Base-by-base conservation (phyloP, 2,113 vertebrate species). In the Tursiops truncatus region DNA sequence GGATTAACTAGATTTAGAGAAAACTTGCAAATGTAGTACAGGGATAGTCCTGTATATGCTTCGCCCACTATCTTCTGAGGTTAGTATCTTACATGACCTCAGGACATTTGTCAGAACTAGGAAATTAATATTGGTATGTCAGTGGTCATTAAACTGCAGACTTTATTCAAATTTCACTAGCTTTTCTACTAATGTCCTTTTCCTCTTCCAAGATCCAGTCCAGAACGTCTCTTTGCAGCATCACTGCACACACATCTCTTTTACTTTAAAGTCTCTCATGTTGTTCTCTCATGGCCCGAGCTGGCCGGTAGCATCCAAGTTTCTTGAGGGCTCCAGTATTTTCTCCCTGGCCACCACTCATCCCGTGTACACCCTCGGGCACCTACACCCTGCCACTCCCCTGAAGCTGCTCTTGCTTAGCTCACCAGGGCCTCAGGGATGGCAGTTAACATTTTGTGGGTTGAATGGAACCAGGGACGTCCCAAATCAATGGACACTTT, bases 271-370 rank as follows among this genome's bases (percentile, higher is more conserved):
- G 47, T 81, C 14, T 88, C 20, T 80, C 15, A 12, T 62, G 28
- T 84, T 67, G n/a, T 33, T 82, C 41, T 87, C 7, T 89, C 38
- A 11, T 33, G 70, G 9, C 31, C 15, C 28, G 33, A 71, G 23
- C 44, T 28, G 0, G 0, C n/a, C 20, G 9, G 15, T 38, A 68
- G 31, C 11, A 28, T 5, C 5, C 9, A 6, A 4, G 8, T 81
- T 50, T 58, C 36, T 67, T 23, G 68, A 20, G 1, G 33, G 21
- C 9, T 10, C 11, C 10, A 33, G 1, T 71, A 0, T 73, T 82
- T 87, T 12, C 25, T 91, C 17, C 38, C n/a, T n/a, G n/a, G 44
- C 26, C 2, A 5, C 50, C 9, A 0, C 36, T 90, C 68, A 13
- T 63, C 68, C 26, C 14, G 0, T 41, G 36, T 47, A 15, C 5